Evolutionary conservation across 2,888 invertebrate species (phyloP), one percentile per base, ranked within the genome.

Genomic region (Habrosyne pyritoides): DNA sequence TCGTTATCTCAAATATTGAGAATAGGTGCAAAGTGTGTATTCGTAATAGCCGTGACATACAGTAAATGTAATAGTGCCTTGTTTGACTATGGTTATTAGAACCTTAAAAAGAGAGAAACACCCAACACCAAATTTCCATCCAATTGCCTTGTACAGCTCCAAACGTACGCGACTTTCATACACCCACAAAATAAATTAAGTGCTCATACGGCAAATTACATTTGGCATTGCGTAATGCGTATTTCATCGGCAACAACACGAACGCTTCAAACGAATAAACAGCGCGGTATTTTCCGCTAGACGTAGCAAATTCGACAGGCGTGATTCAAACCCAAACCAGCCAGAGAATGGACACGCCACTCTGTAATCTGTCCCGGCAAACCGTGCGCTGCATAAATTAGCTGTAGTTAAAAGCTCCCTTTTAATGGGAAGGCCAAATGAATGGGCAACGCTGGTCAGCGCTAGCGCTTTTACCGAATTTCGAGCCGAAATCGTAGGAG

Each of bases 341-440:
- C 69, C 73, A 69, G 72, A 69, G 76, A 77, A 77, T 76, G 81
- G 79, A 82, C 82, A 79, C 77, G 73, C 83, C 79, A 78, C 86
- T 90, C 89, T 89, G 87, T 90, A 89, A 90, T 91, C 89, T 90
- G 89, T 87, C 87, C 81, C 73, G 71, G 74, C 79, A 81, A 88
- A 83, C 85, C 87, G 84, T 87, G 87, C 81, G 69, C 83, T 85
- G 89, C 87, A 90, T 90, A 89, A 89, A 89, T 90, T 90, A 87
- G 84, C 84, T 81, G 81, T 84, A 88, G 89, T 90, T 91, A 90
- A 89, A 90, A 89, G 87, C 87, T 79, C 81, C 86, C 84, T 86
- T 89, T 89, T 88, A 90, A 89, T 89, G 86, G 87, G 77, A 81
- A 82, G 81, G 70, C 81, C 77, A 90, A 90, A 90, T 90, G 87